Evolutionary conservation across 2,113 vertebrate genomes (phyloP).

Genomic region (Neodontobutis hainanensis): DNA sequence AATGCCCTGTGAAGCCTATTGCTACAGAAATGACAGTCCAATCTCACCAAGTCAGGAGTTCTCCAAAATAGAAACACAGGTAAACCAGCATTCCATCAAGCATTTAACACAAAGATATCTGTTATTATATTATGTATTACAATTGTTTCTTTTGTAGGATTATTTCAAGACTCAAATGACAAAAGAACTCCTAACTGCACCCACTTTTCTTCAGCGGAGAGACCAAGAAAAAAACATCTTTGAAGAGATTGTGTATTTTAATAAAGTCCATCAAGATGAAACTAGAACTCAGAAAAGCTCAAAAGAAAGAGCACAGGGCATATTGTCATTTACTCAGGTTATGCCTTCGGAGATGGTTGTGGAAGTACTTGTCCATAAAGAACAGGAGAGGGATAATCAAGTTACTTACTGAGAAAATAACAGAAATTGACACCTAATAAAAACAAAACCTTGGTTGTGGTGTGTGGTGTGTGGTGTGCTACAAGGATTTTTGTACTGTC

Average conservation of each 20-base stretch:
- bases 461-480: background rate
- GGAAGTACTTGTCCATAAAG: conserved; percentile 61
- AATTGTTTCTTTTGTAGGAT: background rate
- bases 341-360: conserved; percentile 47
- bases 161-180: background rate
- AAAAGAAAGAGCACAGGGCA: conserved; percentile 2
- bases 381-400: conserved; percentile 6
- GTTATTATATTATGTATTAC: background rate
- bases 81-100: background rate
- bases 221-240: background rate
- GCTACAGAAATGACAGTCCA: conserved; percentile 14
- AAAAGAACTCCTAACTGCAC: background rate
- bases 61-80: conserved; percentile 45
- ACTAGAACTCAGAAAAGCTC: background rate
- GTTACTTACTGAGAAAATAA: background rate
- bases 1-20: conserved; percentile 32
- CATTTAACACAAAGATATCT: background rate
- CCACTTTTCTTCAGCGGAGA: conserved; percentile 13
- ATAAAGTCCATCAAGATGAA: background rate
- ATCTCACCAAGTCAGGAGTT: conserved; percentile 17
- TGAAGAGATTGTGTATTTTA: background rate
- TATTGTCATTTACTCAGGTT: conserved; percentile 5
- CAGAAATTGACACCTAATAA: background rate
- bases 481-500: background rate
- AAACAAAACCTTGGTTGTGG: background rate